Evolutionary conservation across 2,888 invertebrate species (phyloP).

Genomic region (Cantharis rufa): DNA sequence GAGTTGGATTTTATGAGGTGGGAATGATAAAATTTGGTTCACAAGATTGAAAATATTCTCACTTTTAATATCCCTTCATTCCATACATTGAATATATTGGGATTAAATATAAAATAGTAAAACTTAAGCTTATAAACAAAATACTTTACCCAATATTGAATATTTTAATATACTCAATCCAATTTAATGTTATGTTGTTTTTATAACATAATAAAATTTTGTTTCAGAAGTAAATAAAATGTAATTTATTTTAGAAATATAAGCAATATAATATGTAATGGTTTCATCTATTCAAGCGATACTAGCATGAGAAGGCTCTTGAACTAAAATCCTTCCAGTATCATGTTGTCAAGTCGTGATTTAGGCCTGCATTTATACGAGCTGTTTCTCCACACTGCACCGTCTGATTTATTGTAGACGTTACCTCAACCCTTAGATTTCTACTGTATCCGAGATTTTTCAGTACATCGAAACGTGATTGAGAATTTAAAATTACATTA

Average conservation of each 20-base stretch:
- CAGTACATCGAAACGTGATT: conserved; percentile 38
- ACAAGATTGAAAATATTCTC: conserved; percentile 31
- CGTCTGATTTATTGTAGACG: conserved; percentile 52
- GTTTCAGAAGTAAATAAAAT: background rate
- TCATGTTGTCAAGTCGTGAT: conserved; percentile 53
- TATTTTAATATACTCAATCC: background rate
- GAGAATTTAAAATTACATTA: conserved; percentile 29
- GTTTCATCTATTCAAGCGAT: conserved; percentile 39
- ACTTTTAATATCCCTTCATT: conserved; percentile 8
- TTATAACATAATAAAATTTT: background rate
- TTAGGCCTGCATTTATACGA: conserved; percentile 54
- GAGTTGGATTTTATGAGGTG: conserved; percentile 38
- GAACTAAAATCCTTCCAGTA: conserved; percentile 51
- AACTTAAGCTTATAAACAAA: background rate
- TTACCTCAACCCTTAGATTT: conserved; percentile 48
- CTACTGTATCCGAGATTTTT: conserved; percentile 41
- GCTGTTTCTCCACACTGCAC: conserved; percentile 45
- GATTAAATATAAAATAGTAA: background rate
- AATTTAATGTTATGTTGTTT: background rate
- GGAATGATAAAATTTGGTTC: conserved; percentile 37
- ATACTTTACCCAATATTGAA: background rate
- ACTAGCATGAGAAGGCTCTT: conserved; percentile 38
- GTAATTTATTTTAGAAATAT: conserved; percentile 23
- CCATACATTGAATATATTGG: conserved; percentile 7
- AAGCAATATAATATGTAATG: conserved; percentile 10